Conservation (phyloP, 2,797 vertebrate genomes). For the Arctocebus calabarensis region DNA sequence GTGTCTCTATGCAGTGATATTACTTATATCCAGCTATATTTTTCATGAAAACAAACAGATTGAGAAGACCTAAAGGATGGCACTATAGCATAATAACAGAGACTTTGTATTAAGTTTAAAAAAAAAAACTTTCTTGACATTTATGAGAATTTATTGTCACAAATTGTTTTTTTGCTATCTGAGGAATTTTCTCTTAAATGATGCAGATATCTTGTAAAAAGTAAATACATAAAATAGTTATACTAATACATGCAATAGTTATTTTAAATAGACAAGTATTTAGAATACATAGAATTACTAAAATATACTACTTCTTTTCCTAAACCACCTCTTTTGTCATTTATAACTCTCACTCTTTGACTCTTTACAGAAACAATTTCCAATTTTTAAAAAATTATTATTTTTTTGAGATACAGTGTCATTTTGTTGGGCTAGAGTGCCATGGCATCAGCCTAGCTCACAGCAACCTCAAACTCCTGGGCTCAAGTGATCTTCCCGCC, state of each 20-base stretch:
- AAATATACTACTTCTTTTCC: conserved; percentile 10
- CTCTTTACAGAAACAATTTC: conserved; percentile 21
- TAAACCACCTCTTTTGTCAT: background rate
- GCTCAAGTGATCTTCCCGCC: too few species aligned
- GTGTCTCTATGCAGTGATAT: background rate
- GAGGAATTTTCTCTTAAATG: conserved; percentile 21
- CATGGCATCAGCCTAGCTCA: too few species aligned
- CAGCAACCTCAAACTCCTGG: too few species aligned
- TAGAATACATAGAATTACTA: background rate
- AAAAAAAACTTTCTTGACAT: conserved; percentile 13
- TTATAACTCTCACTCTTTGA: conserved; percentile 15
- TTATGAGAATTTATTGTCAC: conserved; percentile 28
- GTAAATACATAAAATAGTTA: conserved; percentile 4
- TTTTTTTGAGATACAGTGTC: too few species aligned
- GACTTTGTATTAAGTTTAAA: conserved; percentile 21
- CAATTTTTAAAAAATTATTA: background rate
- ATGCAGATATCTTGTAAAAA: conserved; percentile 3
- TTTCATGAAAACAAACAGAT: conserved; percentile 12
- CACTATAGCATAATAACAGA: background rate
- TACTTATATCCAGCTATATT: background rate
- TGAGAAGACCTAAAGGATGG: background rate
- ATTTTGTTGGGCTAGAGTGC: too few species aligned
- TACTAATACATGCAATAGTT: conserved; percentile 7
- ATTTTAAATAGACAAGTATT: background rate
- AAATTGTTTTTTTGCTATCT: background rate